Conservation (phyloP, 2,888 invertebrate genomes). For the Busseola fusca region DNA sequence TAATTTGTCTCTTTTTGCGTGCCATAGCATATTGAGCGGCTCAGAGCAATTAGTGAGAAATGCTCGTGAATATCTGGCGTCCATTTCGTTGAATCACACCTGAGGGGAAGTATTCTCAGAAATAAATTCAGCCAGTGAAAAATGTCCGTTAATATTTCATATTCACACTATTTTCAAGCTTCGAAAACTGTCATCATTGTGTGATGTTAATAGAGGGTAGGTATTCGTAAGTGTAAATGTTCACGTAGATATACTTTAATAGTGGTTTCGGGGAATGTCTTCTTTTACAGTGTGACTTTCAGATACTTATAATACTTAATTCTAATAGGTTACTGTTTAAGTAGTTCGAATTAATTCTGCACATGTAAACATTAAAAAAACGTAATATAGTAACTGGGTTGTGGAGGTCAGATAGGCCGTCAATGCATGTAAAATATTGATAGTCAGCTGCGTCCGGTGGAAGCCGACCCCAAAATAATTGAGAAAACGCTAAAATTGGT, state of each 20-base stretch:
- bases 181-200: constrained; percentile 4
- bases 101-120: constrained; percentile 57
- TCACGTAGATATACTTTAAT: neutral
- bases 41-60: constrained; percentile 81
- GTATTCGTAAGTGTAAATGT: neutral
- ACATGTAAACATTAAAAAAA: too few species aligned
- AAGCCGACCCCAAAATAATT: too few species aligned
- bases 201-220: neutral
- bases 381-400: too few species aligned
- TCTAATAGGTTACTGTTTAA: neutral
- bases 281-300: neutral
- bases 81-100: constrained; percentile 73
- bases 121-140: constrained; percentile 35
- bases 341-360: neutral
- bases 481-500: too few species aligned
- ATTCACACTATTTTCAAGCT: constrained; percentile 8
- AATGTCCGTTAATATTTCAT: constrained; percentile 18
- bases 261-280: neutral
- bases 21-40: constrained; percentile 80
- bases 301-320: too few species aligned
- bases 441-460: too few species aligned
- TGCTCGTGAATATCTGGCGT: constrained; percentile 78
- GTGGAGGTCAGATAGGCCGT: too few species aligned
- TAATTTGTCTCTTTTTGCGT: constrained; percentile 81
- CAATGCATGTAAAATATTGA: too few species aligned